Percentiles rank a stretch among this genome's conserved stretches.
These are phyloP conservation scores for Drosophila multiciliata DNA, from an alignment of 2,888 invertebrate genomes.

Conservation along the genomic window DNA sequence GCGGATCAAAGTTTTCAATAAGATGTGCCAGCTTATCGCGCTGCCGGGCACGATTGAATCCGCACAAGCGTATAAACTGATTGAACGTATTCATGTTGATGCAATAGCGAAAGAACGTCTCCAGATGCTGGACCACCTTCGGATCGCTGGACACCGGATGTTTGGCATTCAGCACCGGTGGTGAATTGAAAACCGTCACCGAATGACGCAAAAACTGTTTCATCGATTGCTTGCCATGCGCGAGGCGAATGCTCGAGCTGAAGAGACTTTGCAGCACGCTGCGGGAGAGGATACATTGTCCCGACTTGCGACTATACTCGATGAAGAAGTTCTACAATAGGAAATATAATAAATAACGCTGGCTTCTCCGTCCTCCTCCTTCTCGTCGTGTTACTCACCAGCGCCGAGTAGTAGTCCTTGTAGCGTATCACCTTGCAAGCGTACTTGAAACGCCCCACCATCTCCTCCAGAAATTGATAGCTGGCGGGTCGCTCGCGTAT, in stretches of 20 bases:
- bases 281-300: constrained; percentile 96
- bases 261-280: constrained; percentile 95
- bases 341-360: not conserved
- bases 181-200: constrained; percentile 94
- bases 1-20: constrained; percentile 92
- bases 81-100: constrained; percentile 91
- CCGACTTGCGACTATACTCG: constrained; percentile 94
- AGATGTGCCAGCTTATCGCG: constrained; percentile 96
- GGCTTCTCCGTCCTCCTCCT: not conserved
- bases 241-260: constrained; percentile 84
- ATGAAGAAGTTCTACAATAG: constrained; percentile 93
- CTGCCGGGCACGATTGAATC: constrained; percentile 97
- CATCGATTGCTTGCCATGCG: constrained; percentile 86
- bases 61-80: constrained; percentile 93
- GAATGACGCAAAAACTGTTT: constrained; percentile 94
- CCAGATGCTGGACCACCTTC: constrained; percentile 92
- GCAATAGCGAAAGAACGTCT: constrained; percentile 94
- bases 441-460: constrained; percentile 92
- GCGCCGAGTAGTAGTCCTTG: constrained; percentile 91
- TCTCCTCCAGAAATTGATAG: constrained; percentile 91
- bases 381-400: constrained; percentile 86
- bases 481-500: constrained; percentile 90
- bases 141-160: constrained; percentile 86
- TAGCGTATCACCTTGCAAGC: constrained; percentile 93
- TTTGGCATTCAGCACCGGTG: constrained; percentile 93